A percentile compares a stretch with the other conserved stretches of the same genome.
Evolutionary conservation across 2,113 vertebrate species (phyloP).

Genomic region (Mionectes macconnelli): DNA sequence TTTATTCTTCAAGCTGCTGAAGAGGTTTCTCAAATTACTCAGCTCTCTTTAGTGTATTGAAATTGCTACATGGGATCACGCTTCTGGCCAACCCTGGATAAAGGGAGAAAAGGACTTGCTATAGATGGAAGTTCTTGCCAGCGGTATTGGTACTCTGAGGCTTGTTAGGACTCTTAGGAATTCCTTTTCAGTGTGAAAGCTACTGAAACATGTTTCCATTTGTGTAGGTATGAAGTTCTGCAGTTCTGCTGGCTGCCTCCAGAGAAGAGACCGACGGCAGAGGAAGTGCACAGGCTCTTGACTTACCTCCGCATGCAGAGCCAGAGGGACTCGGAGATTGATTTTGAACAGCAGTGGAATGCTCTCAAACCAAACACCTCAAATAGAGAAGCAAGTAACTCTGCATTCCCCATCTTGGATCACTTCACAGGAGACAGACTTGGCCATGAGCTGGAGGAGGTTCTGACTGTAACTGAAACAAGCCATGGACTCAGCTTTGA

Average conservation of each 20-base stretch:
- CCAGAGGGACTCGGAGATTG: conserved; percentile 88
- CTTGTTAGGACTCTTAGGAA: not conserved
- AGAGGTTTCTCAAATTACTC: not conserved
- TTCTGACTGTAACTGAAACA: conserved; percentile 94
- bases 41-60: not conserved
- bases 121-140: not conserved
- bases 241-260: conserved; percentile 94
- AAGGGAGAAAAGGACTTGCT: not conserved
- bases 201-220: not conserved
- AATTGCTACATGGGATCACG: not conserved
- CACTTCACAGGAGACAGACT: conserved; percentile 86
- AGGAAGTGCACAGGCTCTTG: conserved; percentile 91
- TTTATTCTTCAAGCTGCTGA: not conserved
- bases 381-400: conserved; percentile 81
- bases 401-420: conserved; percentile 94
- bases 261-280: conserved; percentile 90
- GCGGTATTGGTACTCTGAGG: not conserved
- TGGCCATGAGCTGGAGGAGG: conserved; percentile 90
- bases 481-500: conserved; percentile 97
- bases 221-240: conserved; percentile 89
- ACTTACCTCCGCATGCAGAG: conserved; percentile 95
- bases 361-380: conserved; percentile 86
- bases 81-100: not conserved
- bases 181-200: not conserved
- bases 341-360: conserved; percentile 95